phyloP scores from a whole-genome alignment of 37 sponge, comb jelly and placozoan genomes.

The Chondrilla cf. caribensis region DNA sequence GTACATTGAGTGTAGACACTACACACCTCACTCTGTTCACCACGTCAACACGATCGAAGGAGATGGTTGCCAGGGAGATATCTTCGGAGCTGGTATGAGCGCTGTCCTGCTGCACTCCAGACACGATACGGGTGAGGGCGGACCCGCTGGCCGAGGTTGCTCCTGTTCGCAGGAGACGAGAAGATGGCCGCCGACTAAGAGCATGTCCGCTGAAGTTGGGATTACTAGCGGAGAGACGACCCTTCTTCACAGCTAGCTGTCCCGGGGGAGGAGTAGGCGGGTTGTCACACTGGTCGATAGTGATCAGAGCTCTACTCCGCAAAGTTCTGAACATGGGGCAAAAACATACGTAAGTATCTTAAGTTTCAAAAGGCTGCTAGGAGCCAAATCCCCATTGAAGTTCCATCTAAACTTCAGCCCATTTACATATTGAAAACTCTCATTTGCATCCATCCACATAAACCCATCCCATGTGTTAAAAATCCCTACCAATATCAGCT shows the following conservation, averaged over 20 bases:
- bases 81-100: constrained; percentile 17
- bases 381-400: no score
- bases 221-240: background rate
- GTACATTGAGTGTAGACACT: background rate
- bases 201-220: constrained; percentile 1
- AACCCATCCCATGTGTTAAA: no score
- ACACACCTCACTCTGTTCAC: constrained; percentile 20
- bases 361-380: no score
- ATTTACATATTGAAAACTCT: no score
- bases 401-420: no score
- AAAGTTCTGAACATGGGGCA: no score
- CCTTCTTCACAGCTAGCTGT: background rate
- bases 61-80: background rate
- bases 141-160: background rate
- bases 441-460: no score
- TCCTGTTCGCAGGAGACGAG: background rate
- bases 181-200: constrained; percentile 19
- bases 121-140: background rate
- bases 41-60: background rate
- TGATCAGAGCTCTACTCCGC: background rate
- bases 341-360: no score
- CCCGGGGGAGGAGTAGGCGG: constrained; percentile 24
- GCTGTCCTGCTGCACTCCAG: background rate
- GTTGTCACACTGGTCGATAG: constrained; percentile 9
- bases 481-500: no score